These are phyloP conservation scores for Eilema depressum DNA, from an alignment of 2,888 invertebrate genomes.

Conservation along the genomic window DNA sequence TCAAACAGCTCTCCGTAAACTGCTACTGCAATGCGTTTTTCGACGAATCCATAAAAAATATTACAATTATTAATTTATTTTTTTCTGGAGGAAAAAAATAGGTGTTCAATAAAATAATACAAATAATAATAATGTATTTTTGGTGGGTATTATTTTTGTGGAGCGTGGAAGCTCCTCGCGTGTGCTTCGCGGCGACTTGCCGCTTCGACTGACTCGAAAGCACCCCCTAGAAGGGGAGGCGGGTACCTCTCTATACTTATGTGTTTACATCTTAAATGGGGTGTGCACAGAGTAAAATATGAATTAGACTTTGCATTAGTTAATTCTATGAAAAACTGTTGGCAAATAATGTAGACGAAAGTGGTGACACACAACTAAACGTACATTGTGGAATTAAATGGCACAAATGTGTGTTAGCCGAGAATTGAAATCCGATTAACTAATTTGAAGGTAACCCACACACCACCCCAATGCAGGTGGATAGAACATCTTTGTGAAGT, in stretches of 20 bases:
- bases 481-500: not conserved
- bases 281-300: conserved; percentile 66
- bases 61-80: conserved; percentile 2
- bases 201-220: conserved; percentile 73
- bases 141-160: conserved; percentile 43
- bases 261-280: conserved; percentile 85
- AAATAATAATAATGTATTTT: conserved; percentile 41
- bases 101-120: conserved; percentile 26
- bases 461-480: conserved; percentile 84
- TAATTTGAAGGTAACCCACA: conserved; percentile 88
- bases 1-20: conserved; percentile 38
- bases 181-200: conserved; percentile 70
- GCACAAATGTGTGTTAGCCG: conserved; percentile 66
- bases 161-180: conserved; percentile 57
- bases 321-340: not conserved
- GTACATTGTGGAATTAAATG: not conserved
- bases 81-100: conserved; percentile 5
- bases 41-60: conserved; percentile 16
- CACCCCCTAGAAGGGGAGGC: conserved; percentile 59
- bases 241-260: conserved; percentile 72
- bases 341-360: not conserved
- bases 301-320: conserved; percentile 32
- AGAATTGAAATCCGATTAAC: conserved; percentile 88
- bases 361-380: not conserved
- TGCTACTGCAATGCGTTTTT: conserved; percentile 49